Evolutionary conservation across 2,113 vertebrate species (phyloP).

Genomic region (Cyprinodon variegatus): DNA sequence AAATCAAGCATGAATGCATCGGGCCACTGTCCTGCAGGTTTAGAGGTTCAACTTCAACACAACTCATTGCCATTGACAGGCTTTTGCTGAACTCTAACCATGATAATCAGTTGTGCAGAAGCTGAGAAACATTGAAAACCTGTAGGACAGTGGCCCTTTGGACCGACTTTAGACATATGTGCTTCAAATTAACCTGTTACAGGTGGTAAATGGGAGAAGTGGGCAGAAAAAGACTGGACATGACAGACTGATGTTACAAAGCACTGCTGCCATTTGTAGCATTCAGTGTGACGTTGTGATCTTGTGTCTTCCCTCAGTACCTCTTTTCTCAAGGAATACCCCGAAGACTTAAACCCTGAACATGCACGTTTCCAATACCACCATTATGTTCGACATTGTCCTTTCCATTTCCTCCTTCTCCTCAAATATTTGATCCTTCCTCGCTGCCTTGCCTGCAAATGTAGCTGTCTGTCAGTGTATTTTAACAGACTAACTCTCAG

Average conservation of each 20-base stretch:
- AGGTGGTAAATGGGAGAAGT: too few relatives aligned
- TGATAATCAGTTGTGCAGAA: too few relatives aligned
- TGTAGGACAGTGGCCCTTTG: too few relatives aligned
- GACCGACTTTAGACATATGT: too few relatives aligned
- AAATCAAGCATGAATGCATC: too few relatives aligned
- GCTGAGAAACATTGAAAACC: too few relatives aligned
- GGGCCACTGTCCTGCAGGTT: too few relatives aligned
- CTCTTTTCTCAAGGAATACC: background rate
- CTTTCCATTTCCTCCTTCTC: slow-evolving; percentile 42
- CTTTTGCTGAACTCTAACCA: too few relatives aligned
- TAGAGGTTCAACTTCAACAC: too few relatives aligned
- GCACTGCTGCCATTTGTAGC: background rate
- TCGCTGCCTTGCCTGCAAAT: slow-evolving; percentile 54
- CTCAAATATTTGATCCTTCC: slow-evolving; percentile 71
- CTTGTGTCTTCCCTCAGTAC: background rate
- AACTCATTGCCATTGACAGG: too few relatives aligned
- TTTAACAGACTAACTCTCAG: slow-evolving; percentile 74
- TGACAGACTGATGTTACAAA: background rate
- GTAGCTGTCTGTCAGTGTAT: slow-evolving; percentile 68
- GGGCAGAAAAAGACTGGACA: background rate
- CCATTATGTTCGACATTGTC: slow-evolving; percentile 23
- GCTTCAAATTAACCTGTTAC: background rate
- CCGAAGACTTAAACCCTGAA: slow-evolving; percentile 1
- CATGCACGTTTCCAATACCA: slow-evolving; percentile 23
- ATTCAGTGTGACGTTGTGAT: background rate